These are phyloP conservation scores for Eira barbara DNA, from an alignment of 2,113 vertebrate species.

Conservation along the genomic window DNA sequence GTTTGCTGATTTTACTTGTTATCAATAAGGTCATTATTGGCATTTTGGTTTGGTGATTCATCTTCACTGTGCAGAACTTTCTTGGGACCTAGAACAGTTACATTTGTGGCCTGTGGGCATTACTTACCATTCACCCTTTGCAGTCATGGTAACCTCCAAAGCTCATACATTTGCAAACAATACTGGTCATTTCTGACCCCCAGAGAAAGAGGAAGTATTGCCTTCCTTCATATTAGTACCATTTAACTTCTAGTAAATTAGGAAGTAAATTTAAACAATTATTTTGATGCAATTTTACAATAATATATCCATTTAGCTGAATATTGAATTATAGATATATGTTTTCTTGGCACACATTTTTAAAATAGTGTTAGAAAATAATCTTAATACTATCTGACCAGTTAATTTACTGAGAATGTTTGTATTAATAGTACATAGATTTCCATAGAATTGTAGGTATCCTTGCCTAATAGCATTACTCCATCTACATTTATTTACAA, in stretches of 20 bases:
- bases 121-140: background rate
- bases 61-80: background rate
- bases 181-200: accelerated
- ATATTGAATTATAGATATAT: background rate
- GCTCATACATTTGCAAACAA: background rate
- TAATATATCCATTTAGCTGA: background rate
- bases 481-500: background rate
- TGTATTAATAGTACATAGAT: background rate
- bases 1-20: background rate
- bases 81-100: background rate
- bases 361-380: background rate
- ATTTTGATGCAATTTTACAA: background rate
- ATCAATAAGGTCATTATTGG: background rate
- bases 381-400: background rate
- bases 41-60: background rate
- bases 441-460: background rate
- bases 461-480: background rate
- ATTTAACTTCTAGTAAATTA: background rate
- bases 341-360: background rate
- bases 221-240: background rate
- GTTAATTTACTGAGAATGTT: background rate
- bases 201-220: background rate
- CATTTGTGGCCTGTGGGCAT: background rate
- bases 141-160: background rate
- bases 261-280: background rate